Conservation (phyloP, 2,888 invertebrate genomes). For the Neria commutata region DNA sequence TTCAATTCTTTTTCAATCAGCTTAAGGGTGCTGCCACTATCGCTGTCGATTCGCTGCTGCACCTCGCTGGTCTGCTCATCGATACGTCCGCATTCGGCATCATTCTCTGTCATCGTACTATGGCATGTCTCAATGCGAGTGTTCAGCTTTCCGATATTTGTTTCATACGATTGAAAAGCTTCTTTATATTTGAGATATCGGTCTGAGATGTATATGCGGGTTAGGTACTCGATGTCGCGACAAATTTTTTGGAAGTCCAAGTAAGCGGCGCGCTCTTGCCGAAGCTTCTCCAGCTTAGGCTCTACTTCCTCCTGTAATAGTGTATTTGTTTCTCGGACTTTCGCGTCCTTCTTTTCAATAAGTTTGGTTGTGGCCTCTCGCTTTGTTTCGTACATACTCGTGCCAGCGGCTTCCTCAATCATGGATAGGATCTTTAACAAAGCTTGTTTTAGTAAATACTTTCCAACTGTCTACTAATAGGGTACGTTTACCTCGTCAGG, state of each 20-base stretch:
- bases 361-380: constrained; percentile 83
- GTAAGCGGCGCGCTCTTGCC: constrained; percentile 83
- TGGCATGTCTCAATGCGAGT: constrained; percentile 67
- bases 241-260: constrained; percentile 86
- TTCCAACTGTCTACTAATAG: constrained; percentile 1
- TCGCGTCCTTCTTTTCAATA: constrained; percentile 91
- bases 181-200: constrained; percentile 63
- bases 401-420: constrained; percentile 99
- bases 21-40: constrained; percentile 70
- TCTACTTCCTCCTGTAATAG: constrained; percentile 83
- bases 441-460: background rate
- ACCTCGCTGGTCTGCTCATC: constrained; percentile 69
- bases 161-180: constrained; percentile 64
- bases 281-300: constrained; percentile 85
- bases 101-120: constrained; percentile 65
- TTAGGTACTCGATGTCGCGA: constrained; percentile 82
- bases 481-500: constrained; percentile 81
- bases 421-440: constrained; percentile 80
- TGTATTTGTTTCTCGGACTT: constrained; percentile 82
- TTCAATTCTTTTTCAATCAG: constrained; percentile 70
- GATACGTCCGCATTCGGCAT: constrained; percentile 65
- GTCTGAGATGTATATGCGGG: constrained; percentile 66
- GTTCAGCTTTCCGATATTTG: constrained; percentile 65
- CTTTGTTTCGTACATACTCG: constrained; percentile 94
- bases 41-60: constrained; percentile 70